Evolutionary conservation across 2,797 vertebrate genomes (phyloP).

Genomic region (Pogoniulus pusillus): DNA sequence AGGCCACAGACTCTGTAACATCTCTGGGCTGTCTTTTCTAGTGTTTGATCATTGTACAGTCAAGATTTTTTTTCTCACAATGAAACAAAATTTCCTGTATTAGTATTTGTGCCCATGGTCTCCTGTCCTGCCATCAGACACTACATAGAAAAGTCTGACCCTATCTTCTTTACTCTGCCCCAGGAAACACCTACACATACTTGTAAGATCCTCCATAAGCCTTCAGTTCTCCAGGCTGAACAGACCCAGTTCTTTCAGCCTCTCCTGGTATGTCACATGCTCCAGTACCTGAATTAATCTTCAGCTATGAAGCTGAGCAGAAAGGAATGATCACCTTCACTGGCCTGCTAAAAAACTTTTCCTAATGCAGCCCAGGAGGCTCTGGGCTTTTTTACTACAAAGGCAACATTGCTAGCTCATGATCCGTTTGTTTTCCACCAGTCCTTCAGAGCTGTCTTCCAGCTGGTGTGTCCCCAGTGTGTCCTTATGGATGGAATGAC

Average conservation of each 20-base stretch:
- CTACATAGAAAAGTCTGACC: background rate
- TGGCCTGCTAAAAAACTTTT: background rate
- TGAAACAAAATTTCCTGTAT: background rate
- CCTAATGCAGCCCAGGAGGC: background rate
- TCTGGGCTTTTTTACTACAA: background rate
- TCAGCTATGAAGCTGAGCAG: background rate
- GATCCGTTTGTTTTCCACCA: background rate
- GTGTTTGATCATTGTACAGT: background rate
- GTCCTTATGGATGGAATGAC: background rate
- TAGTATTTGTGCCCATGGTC: background rate
- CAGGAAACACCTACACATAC: background rate
- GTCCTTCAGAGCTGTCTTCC: background rate
- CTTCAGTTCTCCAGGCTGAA: background rate
- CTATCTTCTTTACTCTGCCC: background rate
- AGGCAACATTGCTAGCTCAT: background rate
- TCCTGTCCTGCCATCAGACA: fast-evolving
- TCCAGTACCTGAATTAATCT: background rate
- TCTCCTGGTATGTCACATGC: background rate
- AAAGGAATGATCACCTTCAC: too few relatives aligned
- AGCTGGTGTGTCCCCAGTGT: background rate
- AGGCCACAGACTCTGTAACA: background rate
- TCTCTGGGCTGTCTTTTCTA: background rate
- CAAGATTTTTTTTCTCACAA: background rate
- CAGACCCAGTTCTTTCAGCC: too few relatives aligned
- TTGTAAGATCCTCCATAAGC: background rate